phyloP scores from a whole-genome alignment of 2,888 invertebrate species.

The Cheilosia pagana region DNA sequence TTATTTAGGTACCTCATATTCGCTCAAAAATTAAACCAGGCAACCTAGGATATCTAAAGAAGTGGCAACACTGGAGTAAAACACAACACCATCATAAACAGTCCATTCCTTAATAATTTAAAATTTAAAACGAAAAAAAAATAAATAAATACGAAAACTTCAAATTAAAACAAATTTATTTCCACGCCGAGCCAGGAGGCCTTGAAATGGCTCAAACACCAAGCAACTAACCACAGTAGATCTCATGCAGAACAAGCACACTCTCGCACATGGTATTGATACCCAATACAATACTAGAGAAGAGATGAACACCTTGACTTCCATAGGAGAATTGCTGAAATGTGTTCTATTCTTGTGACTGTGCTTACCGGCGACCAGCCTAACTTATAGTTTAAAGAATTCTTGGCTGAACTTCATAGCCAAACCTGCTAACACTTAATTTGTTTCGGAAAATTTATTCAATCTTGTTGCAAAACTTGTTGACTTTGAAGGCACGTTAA shows the following conservation, averaged over 20 bases:
- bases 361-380: too few species aligned
- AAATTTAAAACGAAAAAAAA: background rate
- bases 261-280: conserved; percentile 1
- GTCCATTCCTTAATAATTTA: background rate
- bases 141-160: background rate
- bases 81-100: too few species aligned
- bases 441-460: conserved; percentile 42
- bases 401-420: conserved; percentile 56
- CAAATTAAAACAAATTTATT: background rate
- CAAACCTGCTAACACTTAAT: conserved; percentile 47
- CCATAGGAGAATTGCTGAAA: conserved; percentile 61
- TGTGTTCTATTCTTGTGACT: conserved; percentile 58
- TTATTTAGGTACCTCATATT: too few species aligned
- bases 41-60: too few species aligned
- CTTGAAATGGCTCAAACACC: background rate
- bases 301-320: conserved; percentile 75
- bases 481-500: conserved; percentile 53
- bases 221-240: background rate
- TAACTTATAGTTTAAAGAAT: conserved; percentile 23
- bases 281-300: conserved; percentile 25
- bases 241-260: too few species aligned
- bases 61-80: too few species aligned
- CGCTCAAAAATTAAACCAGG: too few species aligned
- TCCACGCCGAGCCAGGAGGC: background rate
- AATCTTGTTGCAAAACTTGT: conserved; percentile 63